A percentile compares a stretch with the other conserved stretches of the same genome.
phyloP scores from a whole-genome alignment of 2,888 invertebrate species.

The Stramonita haemastoma region DNA sequence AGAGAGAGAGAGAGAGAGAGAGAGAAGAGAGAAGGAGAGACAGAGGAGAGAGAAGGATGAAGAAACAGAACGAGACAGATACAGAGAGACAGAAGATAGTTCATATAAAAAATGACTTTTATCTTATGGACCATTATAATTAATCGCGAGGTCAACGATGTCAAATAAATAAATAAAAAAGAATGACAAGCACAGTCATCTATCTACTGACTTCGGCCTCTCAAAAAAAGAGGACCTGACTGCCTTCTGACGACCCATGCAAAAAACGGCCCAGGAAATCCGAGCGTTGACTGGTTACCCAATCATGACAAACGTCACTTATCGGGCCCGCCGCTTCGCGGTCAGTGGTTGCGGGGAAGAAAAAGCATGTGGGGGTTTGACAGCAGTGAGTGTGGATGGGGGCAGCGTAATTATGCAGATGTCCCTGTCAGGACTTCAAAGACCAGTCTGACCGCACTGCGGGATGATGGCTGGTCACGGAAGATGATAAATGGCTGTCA shows the following conservation, averaged over 20 bases:
- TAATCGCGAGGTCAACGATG: too few relatives aligned
- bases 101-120: too few relatives aligned
- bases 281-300: background rate
- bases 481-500: background rate
- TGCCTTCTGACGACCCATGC: too few relatives aligned
- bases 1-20: background rate
- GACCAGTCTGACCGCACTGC: background rate
- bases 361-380: background rate
- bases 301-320: background rate
- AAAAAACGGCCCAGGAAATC: too few relatives aligned
- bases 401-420: background rate
- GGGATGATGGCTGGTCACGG: background rate
- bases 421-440: constrained; percentile 9
- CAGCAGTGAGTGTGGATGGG: background rate
- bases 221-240: too few relatives aligned
- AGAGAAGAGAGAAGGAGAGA: background rate
- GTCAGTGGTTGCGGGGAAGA: background rate
- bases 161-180: too few relatives aligned
- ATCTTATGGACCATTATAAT: too few relatives aligned
- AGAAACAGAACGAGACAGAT: too few relatives aligned
- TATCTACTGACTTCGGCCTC: too few relatives aligned
- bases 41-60: background rate
- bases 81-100: background rate
- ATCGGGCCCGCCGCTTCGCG: background rate
- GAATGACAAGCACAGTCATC: too few relatives aligned